Evolutionary conservation across 2,888 invertebrate genomes (phyloP).

Genomic region (Acanthosepion lycidas): DNA sequence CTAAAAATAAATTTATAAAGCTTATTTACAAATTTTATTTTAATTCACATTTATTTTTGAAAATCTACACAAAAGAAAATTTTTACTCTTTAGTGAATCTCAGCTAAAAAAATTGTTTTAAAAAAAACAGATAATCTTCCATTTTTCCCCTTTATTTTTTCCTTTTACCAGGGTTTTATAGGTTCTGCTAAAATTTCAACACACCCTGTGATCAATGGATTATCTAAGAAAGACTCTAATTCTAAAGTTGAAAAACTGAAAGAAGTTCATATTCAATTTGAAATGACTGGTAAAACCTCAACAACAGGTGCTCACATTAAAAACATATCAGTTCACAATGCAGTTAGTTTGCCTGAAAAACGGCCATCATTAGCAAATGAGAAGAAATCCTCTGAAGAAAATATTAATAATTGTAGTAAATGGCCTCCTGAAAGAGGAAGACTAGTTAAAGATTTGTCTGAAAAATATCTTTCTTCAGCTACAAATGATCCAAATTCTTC

Average conservation of each 20-base stretch:
- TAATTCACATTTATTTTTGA: no score
- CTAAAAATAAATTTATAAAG: not conserved
- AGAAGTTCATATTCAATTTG: slow-evolving; percentile 22
- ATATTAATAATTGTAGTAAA: slow-evolving; percentile 37
- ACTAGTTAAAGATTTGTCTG: not conserved
- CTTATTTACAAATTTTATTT: not conserved
- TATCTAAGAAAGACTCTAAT: slow-evolving; percentile 36
- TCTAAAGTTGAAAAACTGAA: slow-evolving; percentile 34
- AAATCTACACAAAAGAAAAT: no score
- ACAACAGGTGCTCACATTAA: not conserved
- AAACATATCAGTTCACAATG: not conserved
- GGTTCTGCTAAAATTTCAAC: not conserved
- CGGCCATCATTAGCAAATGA: not conserved
- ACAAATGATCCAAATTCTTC: not conserved
- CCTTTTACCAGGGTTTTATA: slow-evolving; percentile 42
- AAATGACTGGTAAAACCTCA: not conserved
- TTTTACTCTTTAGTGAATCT: not conserved
- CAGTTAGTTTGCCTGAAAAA: not conserved
- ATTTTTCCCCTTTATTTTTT: not conserved
- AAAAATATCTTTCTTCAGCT: not conserved
- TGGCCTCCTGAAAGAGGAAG: slow-evolving; percentile 42
- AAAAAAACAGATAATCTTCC: not conserved
- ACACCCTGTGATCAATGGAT: not conserved
- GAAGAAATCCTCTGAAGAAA: not conserved
- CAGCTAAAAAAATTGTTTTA: not conserved